Evolutionary conservation across 2,797 vertebrate species (phyloP).

Genomic region (Kryptopterus vitreolus): DNA sequence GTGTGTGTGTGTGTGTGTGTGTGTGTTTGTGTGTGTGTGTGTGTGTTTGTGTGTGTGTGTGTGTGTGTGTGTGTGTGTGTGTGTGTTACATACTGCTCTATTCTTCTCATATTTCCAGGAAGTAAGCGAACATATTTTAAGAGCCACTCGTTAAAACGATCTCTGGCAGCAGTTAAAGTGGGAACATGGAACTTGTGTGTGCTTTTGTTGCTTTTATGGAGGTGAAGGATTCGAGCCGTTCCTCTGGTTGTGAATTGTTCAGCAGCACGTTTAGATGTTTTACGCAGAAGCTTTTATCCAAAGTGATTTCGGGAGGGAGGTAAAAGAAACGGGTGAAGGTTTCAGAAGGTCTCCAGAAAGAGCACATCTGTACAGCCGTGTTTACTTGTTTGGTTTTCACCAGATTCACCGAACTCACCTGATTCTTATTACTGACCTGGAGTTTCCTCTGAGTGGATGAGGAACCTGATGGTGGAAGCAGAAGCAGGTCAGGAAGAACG

Average conservation of each 20-base stretch:
- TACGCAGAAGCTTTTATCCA: neutral
- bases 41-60: neutral
- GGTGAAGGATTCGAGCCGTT: neutral
- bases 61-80: slow-evolving; percentile 2
- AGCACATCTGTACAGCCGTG: too few species aligned
- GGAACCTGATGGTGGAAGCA: too few species aligned
- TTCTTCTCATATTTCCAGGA: slow-evolving; percentile 1
- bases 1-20: slow-evolving; percentile 6
- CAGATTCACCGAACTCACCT: too few species aligned
- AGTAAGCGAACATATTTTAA: neutral
- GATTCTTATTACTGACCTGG: too few species aligned
- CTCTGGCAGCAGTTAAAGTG: neutral
- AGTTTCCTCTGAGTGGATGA: too few species aligned
- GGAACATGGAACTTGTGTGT: neutral
- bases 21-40: neutral
- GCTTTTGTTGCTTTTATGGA: neutral
- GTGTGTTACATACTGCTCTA: neutral
- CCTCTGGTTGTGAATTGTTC: neutral
- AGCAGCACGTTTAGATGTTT: neutral
- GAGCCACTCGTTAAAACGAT: neutral
- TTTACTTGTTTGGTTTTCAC: too few species aligned
- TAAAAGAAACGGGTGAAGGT: too few species aligned
- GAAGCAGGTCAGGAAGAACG: too few species aligned
- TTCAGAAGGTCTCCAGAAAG: too few species aligned
- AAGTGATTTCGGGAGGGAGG: neutral